A percentile compares a stretch with the other conserved stretches of the same genome.
Evolutionary conservation across 2,797 vertebrate genomes (phyloP).

Genomic region (Ptychadena robeensis): DNA sequence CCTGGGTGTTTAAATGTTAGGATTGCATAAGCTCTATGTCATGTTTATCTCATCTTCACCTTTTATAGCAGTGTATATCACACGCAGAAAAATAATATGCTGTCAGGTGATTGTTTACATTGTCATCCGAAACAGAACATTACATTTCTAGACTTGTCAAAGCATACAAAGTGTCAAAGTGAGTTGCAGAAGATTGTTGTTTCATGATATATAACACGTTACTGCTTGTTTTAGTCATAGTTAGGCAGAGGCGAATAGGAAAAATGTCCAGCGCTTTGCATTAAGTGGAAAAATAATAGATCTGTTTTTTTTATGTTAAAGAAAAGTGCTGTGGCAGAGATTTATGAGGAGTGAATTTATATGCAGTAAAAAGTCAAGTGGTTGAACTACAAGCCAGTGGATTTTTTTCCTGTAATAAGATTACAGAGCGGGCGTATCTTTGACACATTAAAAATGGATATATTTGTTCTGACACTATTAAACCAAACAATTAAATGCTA

Average conservation of each 20-base stretch:
- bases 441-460: not conserved
- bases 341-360: slow-evolving; percentile 61
- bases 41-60: slow-evolving; percentile 61
- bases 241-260: slow-evolving; percentile 64
- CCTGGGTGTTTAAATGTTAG: slow-evolving; percentile 40
- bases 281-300: slow-evolving; percentile 54
- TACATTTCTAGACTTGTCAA: slow-evolving; percentile 70
- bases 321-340: slow-evolving; percentile 57
- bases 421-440: slow-evolving; percentile 13
- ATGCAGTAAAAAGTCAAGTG: slow-evolving; percentile 61
- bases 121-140: slow-evolving; percentile 66
- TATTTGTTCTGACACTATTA: not conserved
- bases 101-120: slow-evolving; percentile 67
- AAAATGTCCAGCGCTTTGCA: slow-evolving; percentile 64
- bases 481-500: not conserved
- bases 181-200: slow-evolving; percentile 67
- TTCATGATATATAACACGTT: slow-evolving; percentile 67
- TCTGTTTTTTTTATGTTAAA: slow-evolving; percentile 59
- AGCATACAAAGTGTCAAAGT: slow-evolving; percentile 68
- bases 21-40: slow-evolving; percentile 58
- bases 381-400: slow-evolving; percentile 60
- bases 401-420: slow-evolving; percentile 22
- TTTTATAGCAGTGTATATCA: slow-evolving; percentile 62
- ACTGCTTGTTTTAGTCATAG: slow-evolving; percentile 65
- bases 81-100: slow-evolving; percentile 57